phyloP scores from a whole-genome alignment of 30 jellyfish, hydroid and myxozoan genomes.

The Rhopilema esculentum region DNA sequence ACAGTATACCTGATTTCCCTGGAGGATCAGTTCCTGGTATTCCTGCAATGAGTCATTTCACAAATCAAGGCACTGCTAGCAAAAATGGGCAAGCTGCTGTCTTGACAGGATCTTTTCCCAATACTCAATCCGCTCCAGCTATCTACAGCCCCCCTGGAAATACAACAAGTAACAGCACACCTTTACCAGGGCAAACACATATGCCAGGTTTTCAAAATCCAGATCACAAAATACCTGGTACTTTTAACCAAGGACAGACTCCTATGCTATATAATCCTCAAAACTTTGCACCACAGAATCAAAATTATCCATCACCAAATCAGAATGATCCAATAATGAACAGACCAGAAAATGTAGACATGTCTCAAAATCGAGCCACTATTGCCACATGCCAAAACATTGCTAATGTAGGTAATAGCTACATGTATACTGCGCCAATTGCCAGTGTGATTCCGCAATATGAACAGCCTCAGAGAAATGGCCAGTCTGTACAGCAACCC shows the following conservation, averaged over 20 bases:
- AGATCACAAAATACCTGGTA: neutral
- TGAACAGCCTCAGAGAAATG: slow-evolving; percentile 2
- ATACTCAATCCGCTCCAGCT: neutral
- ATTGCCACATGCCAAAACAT: neutral
- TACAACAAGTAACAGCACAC: neutral
- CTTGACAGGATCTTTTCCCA: neutral
- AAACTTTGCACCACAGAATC: neutral
- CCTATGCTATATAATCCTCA: slow-evolving; percentile 45
- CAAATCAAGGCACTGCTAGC: neutral
- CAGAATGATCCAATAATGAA: neutral
- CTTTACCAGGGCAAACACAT: neutral
- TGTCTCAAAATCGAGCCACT: neutral
- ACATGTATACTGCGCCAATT: slow-evolving; percentile 67
- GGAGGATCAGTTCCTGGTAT: neutral
- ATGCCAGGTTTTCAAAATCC: neutral
- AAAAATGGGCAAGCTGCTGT: neutral
- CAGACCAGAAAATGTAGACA: neutral
- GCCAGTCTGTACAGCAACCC: neutral
- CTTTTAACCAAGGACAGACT: slow-evolving; percentile 20
- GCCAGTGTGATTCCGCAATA: slow-evolving; percentile 56
- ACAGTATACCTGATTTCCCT: neutral
- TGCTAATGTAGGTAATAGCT: slow-evolving; percentile 55
- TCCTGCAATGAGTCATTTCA: neutral
- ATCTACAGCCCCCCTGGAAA: neutral
- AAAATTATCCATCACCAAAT: neutral